Conservation (phyloP, 2,113 vertebrate species). For the Mus spicilegus region DNA sequence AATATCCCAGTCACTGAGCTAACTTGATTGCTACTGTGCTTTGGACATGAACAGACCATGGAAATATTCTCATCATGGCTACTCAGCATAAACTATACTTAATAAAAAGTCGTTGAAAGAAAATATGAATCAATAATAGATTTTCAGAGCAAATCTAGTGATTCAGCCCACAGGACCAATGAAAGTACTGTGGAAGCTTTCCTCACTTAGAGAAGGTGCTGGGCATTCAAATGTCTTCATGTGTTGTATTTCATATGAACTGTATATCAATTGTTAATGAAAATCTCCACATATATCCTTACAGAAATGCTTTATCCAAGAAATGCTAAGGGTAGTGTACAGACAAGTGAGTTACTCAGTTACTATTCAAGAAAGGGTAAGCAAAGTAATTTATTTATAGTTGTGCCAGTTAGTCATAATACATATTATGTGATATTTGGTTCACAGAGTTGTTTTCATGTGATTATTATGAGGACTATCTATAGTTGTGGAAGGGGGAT, state of each 20-base stretch:
- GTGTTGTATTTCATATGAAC: conserved; percentile 63
- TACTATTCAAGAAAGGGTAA: conserved; percentile 68
- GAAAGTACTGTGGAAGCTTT: conserved; percentile 68
- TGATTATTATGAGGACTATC: conserved; percentile 70
- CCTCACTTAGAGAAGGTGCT: conserved; percentile 65
- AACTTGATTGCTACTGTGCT: conserved; percentile 43
- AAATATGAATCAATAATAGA: conserved; percentile 43
- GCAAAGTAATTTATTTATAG: conserved; percentile 76
- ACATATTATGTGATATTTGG: conserved; percentile 63
- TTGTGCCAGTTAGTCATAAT: conserved; percentile 73
- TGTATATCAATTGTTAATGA: conserved; percentile 60
- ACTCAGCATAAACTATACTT: conserved; percentile 19
- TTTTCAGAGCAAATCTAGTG: conserved; percentile 63
- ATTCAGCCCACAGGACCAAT: conserved; percentile 58
- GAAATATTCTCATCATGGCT: conserved; percentile 35
- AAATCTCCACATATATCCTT: conserved; percentile 73
- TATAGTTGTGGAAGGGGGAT: conserved; percentile 68
- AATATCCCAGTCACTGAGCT: conserved; percentile 41
- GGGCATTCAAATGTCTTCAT: conserved; percentile 66
- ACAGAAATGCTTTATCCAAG: conserved; percentile 68
- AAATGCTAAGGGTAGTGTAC: conserved; percentile 70
- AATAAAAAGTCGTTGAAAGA: conserved; percentile 51
- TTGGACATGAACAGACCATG: conserved; percentile 54
- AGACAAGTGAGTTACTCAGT: conserved; percentile 77
- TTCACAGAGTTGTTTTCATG: conserved; percentile 59